phyloP scores from a whole-genome alignment of 35 echinoderm and acorn worm genomes.

The Patiria miniata region DNA sequence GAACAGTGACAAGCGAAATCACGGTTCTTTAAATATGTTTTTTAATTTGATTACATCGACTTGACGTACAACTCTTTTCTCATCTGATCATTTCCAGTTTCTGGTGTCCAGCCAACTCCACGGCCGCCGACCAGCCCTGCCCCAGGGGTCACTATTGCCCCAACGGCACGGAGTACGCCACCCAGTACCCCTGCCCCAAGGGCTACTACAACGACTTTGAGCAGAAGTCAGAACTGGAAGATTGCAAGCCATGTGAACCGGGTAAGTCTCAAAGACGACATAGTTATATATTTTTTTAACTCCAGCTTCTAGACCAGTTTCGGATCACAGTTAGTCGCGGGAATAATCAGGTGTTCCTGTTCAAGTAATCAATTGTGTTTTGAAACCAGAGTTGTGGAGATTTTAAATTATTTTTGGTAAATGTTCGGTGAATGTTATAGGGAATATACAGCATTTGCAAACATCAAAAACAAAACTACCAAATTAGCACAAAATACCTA shows the following conservation, averaged over 20 bases:
- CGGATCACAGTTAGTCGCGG: too few species aligned
- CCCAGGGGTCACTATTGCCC: constrained; percentile 95
- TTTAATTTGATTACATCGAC: too few species aligned
- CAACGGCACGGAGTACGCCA: constrained; percentile 51
- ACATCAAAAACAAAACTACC: too few species aligned
- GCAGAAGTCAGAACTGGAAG: constrained; percentile 69
- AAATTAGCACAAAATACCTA: too few species aligned
- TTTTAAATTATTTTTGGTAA: too few species aligned
- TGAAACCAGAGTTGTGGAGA: too few species aligned
- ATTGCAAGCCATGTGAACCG: constrained; percentile 93
- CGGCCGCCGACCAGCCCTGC: constrained; percentile 58
- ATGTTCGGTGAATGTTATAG: too few species aligned
- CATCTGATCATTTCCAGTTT: constrained; percentile 47
- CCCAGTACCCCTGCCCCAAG: constrained; percentile 83
- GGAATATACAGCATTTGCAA: too few species aligned
- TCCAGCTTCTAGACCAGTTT: not conserved
- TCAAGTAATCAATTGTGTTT: too few species aligned
- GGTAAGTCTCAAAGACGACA: constrained; percentile 42
- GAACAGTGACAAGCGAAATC: too few species aligned
- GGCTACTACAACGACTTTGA: constrained; percentile 93
- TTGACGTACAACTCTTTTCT: too few species aligned
- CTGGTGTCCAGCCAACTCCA: constrained; percentile 89
- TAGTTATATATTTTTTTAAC: not conserved
- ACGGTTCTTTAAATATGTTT: too few species aligned
- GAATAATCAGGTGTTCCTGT: not conserved